Evolutionary conservation across 2,888 invertebrate genomes (phyloP).

Genomic region (Platypus cylindrus): DNA sequence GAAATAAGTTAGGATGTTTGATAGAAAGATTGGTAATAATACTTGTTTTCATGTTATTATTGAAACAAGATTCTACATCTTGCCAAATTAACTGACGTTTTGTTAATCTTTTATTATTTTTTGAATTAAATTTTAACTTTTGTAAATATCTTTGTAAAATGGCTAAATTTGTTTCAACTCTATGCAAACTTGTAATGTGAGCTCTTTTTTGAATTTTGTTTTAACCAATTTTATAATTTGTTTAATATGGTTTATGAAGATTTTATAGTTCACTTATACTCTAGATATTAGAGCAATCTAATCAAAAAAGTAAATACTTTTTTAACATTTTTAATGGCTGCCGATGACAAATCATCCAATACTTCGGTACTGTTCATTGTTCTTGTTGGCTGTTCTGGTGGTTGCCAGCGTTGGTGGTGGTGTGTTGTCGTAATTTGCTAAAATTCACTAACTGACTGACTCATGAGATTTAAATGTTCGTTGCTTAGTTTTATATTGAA

Average conservation of each 20-base stretch:
- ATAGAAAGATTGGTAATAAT: slow-evolving; percentile 5
- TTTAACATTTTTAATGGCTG: not conserved
- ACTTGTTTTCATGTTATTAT: slow-evolving; percentile 3
- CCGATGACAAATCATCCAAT: not conserved
- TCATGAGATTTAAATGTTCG: too few species aligned
- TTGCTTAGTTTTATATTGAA: too few species aligned
- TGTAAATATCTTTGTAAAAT: slow-evolving; percentile 1
- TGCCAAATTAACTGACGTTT: slow-evolving; percentile 1
- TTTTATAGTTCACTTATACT: slow-evolving; percentile 1
- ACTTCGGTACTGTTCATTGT: not conserved
- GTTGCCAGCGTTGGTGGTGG: too few species aligned
- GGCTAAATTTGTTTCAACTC: not conserved
- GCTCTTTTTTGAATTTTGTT: not conserved
- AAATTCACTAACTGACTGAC: too few species aligned
- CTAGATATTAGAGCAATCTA: too few species aligned
- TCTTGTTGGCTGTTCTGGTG: too few species aligned
- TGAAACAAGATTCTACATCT: slow-evolving; percentile 7
- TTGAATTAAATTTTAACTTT: not conserved
- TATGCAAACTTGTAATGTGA: slow-evolving; percentile 1
- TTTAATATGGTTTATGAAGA: not conserved
- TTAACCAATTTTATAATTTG: slow-evolving; percentile 1
- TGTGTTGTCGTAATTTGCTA: too few species aligned
- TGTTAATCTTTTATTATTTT: not conserved
- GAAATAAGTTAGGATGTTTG: slow-evolving; percentile 5
- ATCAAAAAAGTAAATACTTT: not conserved